Percentiles rank a stretch among this genome's conserved stretches.
Evolutionary conservation across 1,140 invertebrate genomes (phyloP).

Genomic region (Protaetia brevitarsis): DNA sequence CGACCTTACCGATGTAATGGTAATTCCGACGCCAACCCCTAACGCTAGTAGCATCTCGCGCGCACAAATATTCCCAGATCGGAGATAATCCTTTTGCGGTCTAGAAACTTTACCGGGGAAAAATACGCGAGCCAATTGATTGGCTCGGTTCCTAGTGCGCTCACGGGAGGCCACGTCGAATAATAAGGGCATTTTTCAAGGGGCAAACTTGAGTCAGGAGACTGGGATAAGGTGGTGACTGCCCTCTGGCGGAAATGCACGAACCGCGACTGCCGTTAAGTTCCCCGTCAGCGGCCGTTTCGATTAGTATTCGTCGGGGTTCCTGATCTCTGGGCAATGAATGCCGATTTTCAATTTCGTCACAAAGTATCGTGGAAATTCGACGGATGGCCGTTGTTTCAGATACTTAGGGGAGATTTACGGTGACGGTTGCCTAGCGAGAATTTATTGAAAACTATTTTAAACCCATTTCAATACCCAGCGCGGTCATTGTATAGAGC

Average conservation of each 20-base stretch:
- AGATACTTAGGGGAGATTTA: neutral
- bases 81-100: slow-evolving; percentile 15
- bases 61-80: slow-evolving; percentile 4
- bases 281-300: neutral
- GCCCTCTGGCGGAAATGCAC: neutral
- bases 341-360: slow-evolving; percentile 14
- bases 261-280: slow-evolving; percentile 7
- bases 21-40: neutral
- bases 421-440: too few relatives aligned
- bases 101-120: slow-evolving; percentile 14
- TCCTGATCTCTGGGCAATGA: slow-evolving; percentile 13
- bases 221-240: neutral
- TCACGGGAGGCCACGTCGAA: slow-evolving; percentile 9
- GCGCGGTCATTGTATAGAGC: too few relatives aligned
- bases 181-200: slow-evolving; percentile 15
- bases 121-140: slow-evolving; percentile 14
- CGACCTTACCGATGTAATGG: slow-evolving; percentile 6
- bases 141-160: slow-evolving; percentile 12
- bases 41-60: neutral
- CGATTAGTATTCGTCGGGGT: slow-evolving; percentile 10
- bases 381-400: neutral
- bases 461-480: too few relatives aligned
- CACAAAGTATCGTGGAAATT: neutral
- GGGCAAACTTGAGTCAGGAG: too few relatives aligned
- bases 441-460: too few relatives aligned